A percentile compares a stretch with the other conserved stretches of the same genome.
phyloP scores from a whole-genome alignment of 1,140 invertebrate species.

The Ceratina calcarata region DNA sequence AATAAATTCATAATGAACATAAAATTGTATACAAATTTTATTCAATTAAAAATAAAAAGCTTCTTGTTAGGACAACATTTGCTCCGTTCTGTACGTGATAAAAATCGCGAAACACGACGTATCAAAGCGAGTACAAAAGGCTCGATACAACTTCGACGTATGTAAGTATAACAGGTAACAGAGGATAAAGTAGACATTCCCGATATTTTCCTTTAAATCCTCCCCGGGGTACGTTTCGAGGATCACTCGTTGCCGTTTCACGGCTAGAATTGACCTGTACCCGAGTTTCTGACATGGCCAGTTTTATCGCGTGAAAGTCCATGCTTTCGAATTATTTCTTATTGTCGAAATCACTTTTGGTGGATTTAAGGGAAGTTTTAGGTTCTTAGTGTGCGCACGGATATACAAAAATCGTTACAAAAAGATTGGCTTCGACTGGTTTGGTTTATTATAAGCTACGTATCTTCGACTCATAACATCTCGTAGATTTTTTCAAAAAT shows the following conservation, averaged over 20 bases:
- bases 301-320: constrained; percentile 19
- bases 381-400: too few species aligned
- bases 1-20: too few species aligned
- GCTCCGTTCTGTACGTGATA: neutral
- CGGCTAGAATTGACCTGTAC: constrained; percentile 26
- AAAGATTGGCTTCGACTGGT: too few species aligned
- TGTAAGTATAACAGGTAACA: neutral
- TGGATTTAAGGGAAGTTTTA: neutral
- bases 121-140: neutral
- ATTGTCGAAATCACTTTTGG: neutral
- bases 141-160: neutral
- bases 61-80: too few species aligned
- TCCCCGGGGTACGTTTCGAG: constrained; percentile 37
- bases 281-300: constrained; percentile 2
- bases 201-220: constrained; percentile 43
- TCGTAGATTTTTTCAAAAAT: too few species aligned
- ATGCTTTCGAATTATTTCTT: neutral
- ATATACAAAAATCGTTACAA: too few species aligned
- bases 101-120: neutral
- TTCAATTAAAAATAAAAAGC: too few species aligned
- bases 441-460: too few species aligned
- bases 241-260: constrained; percentile 32
- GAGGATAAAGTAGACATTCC: constrained; percentile 35
- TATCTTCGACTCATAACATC: too few species aligned
- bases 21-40: too few species aligned